Evolutionary conservation across 2,888 invertebrate genomes (phyloP), one percentile per base, ranked within the genome.

Genomic region (Eupithecia exiguata): DNA sequence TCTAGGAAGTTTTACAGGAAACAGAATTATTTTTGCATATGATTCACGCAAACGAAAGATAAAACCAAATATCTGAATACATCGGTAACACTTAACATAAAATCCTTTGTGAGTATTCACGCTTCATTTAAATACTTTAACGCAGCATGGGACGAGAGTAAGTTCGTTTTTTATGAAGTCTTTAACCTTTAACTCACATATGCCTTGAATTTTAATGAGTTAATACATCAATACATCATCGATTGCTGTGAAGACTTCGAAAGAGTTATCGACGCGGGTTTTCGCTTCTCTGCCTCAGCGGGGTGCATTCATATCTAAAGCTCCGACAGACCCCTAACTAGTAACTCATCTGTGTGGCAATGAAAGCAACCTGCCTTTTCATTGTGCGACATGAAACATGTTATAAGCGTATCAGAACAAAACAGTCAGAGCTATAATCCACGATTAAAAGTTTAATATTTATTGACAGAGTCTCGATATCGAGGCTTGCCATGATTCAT

Each of bases 191-290:
- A 86, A 87, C 89, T 87, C 84, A 84, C 86, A 88, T 88, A 89
- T 89, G 87, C 89, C 91, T 90, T 89, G 89, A 88, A 92, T 92
- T 92, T 89, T 88, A 92, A 93, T 92, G 88, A 92, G 91, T 91
- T 90, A 92, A 93, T 92, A 91, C 88, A 86, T 91, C 92, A 88
- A 92, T 94, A 88, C 88, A 92, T 93, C 91, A 90, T 91, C 86
- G 84, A 83, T 82, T 89, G 83, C 81, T 78, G 83, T 77, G 82
- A 74, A 68, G 70, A 18, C 83, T 86, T 89, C 46, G 73, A 86
- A 90, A 85, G 87, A 88, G 88, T 88, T 91, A 92, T 89, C 86
- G 88, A 84, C 88, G 88, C 87, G 81, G 86, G 88, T 89, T 89
- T 89, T 91, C 87, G 88, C 89, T 90, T 88, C 88, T 80, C 84